These are phyloP conservation scores for Syncerus caffer DNA, from an alignment of 2,797 vertebrate species.

Conservation along the genomic window DNA sequence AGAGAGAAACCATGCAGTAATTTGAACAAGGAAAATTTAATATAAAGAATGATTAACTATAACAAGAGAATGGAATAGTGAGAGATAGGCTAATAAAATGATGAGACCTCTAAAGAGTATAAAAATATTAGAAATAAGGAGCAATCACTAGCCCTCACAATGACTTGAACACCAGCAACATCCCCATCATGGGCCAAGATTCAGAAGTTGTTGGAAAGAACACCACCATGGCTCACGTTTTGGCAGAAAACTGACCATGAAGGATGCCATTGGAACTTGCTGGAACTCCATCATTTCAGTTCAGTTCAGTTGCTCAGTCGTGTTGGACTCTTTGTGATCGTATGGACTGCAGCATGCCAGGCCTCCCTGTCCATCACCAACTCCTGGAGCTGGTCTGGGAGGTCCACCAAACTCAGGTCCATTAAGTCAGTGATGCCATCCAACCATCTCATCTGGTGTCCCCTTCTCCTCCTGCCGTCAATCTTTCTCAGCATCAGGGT, in stretches of 20 bases:
- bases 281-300: not conserved
- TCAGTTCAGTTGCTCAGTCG: not conserved
- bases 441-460: not conserved
- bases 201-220: not conserved
- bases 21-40: not conserved
- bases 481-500: not conserved
- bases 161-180: not conserved
- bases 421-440: not conserved
- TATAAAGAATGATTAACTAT: not conserved
- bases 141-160: not conserved
- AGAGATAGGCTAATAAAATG: not conserved
- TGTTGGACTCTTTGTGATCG: not conserved
- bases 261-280: not conserved
- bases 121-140: not conserved
- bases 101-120: not conserved
- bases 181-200: not conserved
- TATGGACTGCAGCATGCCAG: not conserved
- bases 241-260: not conserved
- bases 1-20: not conserved
- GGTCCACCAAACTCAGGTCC: not conserved
- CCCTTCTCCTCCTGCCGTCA: not conserved
- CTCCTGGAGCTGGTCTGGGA: not conserved
- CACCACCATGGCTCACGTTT: rapidly evolving
- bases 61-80: not conserved
- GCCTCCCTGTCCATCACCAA: not conserved